Conservation (phyloP, 2,797 vertebrate genomes). For the Sebastes nivosus region DNA sequence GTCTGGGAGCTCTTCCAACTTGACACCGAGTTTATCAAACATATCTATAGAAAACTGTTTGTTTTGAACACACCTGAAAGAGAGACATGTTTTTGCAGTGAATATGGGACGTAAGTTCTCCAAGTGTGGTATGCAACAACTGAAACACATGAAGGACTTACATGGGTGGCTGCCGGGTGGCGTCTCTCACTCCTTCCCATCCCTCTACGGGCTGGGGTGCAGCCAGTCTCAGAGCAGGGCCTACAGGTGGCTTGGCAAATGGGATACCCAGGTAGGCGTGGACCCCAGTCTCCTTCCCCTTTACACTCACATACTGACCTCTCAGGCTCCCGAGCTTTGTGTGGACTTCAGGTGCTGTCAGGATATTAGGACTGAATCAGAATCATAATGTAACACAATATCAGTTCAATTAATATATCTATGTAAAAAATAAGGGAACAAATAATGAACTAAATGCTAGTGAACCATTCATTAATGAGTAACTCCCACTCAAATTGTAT, state of each 20-base stretch:
- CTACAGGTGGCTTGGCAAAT: constrained; percentile 80
- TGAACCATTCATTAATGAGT: too few species aligned
- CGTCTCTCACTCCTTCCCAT: constrained; percentile 79
- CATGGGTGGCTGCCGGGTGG: constrained; percentile 76
- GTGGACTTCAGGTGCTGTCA: constrained; percentile 63
- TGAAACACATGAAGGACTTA: constrained; percentile 37
- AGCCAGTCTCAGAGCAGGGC: constrained; percentile 73
- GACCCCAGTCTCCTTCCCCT: constrained; percentile 69
- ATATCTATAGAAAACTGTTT: fast-evolving
- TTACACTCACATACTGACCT: constrained; percentile 72
- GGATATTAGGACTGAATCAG: background rate
- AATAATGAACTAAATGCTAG: too few species aligned
- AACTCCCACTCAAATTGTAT: too few species aligned
- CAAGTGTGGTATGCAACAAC: background rate
- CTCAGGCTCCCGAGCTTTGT: constrained; percentile 73
- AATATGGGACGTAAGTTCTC: fast-evolving
- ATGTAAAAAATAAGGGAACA: too few species aligned
- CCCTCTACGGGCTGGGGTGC: constrained; percentile 68
- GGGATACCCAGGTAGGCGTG: constrained; percentile 79
- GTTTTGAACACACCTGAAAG: constrained; percentile 76
- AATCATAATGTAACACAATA: background rate
- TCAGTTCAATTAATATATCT: too few species aligned
- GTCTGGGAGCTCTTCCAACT: background rate
- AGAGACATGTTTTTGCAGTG: background rate
- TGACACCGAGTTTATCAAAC: fast-evolving